Percentiles rank a stretch among this genome's conserved stretches.
Conservation (phyloP, 2,797 vertebrate genomes). For the Chloroceryle inda region DNA sequence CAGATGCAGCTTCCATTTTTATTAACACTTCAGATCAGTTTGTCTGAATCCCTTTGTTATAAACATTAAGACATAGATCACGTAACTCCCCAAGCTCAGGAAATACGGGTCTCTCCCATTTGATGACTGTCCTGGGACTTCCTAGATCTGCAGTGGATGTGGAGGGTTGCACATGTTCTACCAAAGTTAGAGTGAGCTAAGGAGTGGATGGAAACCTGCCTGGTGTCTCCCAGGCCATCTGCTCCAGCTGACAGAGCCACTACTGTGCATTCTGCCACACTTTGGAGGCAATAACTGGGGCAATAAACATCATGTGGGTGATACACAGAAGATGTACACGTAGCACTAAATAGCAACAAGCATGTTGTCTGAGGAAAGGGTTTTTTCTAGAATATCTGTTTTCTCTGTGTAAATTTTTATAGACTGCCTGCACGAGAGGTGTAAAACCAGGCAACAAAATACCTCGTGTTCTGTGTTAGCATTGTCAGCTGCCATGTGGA, state of each 20-base stretch:
- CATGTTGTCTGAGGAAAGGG: background rate
- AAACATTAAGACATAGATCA: background rate
- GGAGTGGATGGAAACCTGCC: background rate
- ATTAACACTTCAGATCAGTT: background rate
- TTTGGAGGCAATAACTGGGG: background rate
- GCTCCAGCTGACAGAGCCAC: background rate
- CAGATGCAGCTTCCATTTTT: slow-evolving; percentile 28
- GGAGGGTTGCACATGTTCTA: background rate
- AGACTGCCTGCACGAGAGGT: background rate
- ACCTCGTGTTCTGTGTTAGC: background rate
- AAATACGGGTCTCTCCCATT: background rate
- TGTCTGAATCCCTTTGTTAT: background rate
- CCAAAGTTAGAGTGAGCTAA: background rate
- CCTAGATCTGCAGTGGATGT: background rate
- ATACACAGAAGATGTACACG: background rate
- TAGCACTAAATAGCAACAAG: background rate
- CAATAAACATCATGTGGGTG: background rate
- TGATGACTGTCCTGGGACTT: background rate
- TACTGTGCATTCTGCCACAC: background rate
- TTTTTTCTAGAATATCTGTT: background rate
- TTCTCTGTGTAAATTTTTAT: background rate
- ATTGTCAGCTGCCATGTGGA: background rate
- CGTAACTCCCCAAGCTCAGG: rapidly evolving
- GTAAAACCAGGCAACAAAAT: background rate
- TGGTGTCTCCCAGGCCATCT: background rate